Evolutionary conservation across 2,113 vertebrate genomes (phyloP).

Genomic region (Anoura caudifer): DNA sequence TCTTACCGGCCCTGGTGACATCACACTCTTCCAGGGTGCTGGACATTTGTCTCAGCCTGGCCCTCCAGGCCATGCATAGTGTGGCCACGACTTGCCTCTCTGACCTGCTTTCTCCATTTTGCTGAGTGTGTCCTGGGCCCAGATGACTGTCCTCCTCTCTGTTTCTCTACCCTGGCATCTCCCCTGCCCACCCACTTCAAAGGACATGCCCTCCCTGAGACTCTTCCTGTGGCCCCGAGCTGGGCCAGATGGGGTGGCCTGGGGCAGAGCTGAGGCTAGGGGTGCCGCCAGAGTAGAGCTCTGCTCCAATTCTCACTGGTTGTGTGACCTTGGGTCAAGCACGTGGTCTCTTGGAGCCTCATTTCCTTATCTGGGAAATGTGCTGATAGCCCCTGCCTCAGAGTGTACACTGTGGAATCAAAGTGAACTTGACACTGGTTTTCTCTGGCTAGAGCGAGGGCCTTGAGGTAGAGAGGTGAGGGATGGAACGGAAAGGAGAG

Average conservation of each 20-base stretch:
- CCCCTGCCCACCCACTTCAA: neutral
- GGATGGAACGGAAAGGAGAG: neutral
- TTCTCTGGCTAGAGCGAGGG: neutral
- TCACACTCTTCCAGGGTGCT: neutral
- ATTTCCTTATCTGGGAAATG: conserved; percentile 15
- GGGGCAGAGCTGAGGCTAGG: neutral
- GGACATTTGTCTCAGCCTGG: neutral
- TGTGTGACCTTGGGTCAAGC: neutral
- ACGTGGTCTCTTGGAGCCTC: neutral
- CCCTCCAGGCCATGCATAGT: neutral
- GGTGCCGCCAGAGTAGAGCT: neutral
- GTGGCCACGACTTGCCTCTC: neutral
- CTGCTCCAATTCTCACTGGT: neutral
- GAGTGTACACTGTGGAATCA: neutral
- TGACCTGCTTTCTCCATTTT: neutral
- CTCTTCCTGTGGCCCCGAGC: neutral
- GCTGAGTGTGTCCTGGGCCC: neutral
- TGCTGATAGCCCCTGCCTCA: neutral
- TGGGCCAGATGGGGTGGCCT: neutral
- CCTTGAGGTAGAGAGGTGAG: neutral
- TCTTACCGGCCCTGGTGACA: neutral
- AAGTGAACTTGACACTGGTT: neutral
- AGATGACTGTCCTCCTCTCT: neutral
- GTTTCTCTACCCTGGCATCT: neutral
- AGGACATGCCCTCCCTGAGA: neutral